Evolutionary conservation across 2,888 invertebrate species (phyloP), one percentile per base, ranked within the genome.

Genomic region (Noctua pronuba): DNA sequence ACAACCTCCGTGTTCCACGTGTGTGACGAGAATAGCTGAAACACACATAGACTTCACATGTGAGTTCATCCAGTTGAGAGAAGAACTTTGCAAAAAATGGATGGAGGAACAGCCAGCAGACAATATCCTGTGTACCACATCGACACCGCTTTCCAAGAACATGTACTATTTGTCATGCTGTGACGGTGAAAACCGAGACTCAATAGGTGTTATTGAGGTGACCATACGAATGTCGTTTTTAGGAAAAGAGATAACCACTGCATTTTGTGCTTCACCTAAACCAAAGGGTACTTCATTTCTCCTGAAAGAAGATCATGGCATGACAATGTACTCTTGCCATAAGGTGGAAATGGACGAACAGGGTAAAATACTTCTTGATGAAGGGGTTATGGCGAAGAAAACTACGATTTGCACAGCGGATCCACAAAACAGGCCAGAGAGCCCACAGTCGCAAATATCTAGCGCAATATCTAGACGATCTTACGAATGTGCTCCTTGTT

Each of bases 161-260:
- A 92, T 96, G 91, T 96, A 94, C 85, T 95, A 96, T 82, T 91
- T 96, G 64, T 91, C 92, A 2, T 95, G 95, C 78, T 93, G 95
- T 24, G 94, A 93, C 24, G 88, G 88, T 35, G 92, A 93, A 24
- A 90, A 91, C 70, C 90, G 90, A 65, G 96, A 96, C 74, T 92
- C 95, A 0, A 96, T 96, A 79, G 96, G 96, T 49, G 91, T 96
- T 31, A 94, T 96, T 75, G 96, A 96, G 90, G 92, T 96, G 16
- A 93, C 96, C 7, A 91, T 93, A 8, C 91, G 96, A 70, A 95
- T 96, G 95, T 96, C 96, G 3, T 96, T 96, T 84, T 92, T 96
- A 16, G 96, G 96, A 6, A 96, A 96, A 89, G 96, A 96, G 85
- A 96, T 96, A 38, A 95, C 95, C n/a, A 96, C 96, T 24, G 93